Base-by-base conservation (phyloP, 2,888 invertebrate genomes). In the Agrilus mali region DNA sequence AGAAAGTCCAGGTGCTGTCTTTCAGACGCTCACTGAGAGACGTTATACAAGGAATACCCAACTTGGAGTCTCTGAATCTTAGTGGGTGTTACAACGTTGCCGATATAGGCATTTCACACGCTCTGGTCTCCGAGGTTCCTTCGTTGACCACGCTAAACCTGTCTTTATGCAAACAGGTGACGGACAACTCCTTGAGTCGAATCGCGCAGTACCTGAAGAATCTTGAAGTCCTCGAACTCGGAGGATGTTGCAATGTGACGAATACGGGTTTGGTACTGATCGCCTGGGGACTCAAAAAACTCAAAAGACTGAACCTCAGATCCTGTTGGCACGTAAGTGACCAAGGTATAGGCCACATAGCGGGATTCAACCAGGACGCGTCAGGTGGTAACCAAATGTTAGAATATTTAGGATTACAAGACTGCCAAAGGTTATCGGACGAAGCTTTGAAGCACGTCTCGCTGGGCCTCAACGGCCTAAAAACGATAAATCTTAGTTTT, bases 241-340 rank as follows among this genome's bases (percentile, higher is more conserved):
- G 93, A 13, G 94, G 95, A 2, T 95, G 95, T 66, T 82, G 85
- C 61, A 86, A 88, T 64, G 80, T 95, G 42, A 89, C 92, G 38
- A 92, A 93, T 65, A 83, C 84, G 0, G 92, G 93, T 0, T 71
- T 95, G 38, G 72, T 87, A 50, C 71, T 88, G 33, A 82, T 95
- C 46, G 87, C 93, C 45, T 87, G 86, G 83, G 89, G 90, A 8
- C 70, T 94, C 40, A 82, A 82, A 59, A 86, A 85, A 60, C 69
- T 95, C 52, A 83, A 84, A 60, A 77, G 80, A 47, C 72, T 95
- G 54, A 92, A 95, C 64, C 70, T 95, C 47, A 74, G 94, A 47
- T 93, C 93, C 47, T 95, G 94, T 67, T 87, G 93, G 83, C 84
- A 87, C 61, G 80, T 95, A 16, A 87, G 88, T 52, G 94, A 95